Evolutionary conservation across 1,140 invertebrate species (phyloP).

Genomic region (Hyphantria cunea): DNA sequence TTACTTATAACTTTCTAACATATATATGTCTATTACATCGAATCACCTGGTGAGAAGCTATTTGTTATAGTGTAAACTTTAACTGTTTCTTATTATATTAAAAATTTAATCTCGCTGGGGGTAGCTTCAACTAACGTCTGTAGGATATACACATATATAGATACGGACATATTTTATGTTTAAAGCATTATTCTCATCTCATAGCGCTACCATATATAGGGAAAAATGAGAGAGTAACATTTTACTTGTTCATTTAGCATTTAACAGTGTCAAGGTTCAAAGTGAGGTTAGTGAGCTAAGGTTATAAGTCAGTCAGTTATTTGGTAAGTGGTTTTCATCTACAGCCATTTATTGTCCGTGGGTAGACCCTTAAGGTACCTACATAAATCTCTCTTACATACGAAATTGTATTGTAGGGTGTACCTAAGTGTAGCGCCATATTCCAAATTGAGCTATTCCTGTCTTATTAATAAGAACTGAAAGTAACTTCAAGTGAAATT

Average conservation of each 20-base stretch:
- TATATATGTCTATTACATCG: too few relatives aligned
- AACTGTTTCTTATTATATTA: too few relatives aligned
- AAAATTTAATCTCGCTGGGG: too few relatives aligned
- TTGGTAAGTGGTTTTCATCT: constrained; percentile 32
- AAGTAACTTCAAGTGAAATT: too few relatives aligned
- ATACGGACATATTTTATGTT: neutral
- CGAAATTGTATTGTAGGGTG: constrained; percentile 23
- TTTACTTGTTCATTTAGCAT: neutral
- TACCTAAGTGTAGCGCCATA: neutral
- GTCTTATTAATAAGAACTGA: too few relatives aligned
- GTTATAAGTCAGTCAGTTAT: constrained; percentile 38
- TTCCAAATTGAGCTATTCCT: neutral
- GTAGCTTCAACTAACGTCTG: too few relatives aligned
- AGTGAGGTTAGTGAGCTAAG: constrained; percentile 20
- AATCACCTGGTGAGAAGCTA: too few relatives aligned
- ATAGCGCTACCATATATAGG: neutral
- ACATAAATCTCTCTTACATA: constrained; percentile 29
- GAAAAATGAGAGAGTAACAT: neutral
- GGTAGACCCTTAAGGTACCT: constrained; percentile 33
- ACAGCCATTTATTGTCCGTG: constrained; percentile 35
- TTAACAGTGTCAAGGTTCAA: constrained; percentile 16
- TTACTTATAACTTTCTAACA: too few relatives aligned
- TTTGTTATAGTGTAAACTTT: too few relatives aligned
- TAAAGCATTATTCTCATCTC: neutral
- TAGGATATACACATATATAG: too few relatives aligned